Conservation (phyloP, 2,888 invertebrate genomes). For the Catocala nupta region DNA sequence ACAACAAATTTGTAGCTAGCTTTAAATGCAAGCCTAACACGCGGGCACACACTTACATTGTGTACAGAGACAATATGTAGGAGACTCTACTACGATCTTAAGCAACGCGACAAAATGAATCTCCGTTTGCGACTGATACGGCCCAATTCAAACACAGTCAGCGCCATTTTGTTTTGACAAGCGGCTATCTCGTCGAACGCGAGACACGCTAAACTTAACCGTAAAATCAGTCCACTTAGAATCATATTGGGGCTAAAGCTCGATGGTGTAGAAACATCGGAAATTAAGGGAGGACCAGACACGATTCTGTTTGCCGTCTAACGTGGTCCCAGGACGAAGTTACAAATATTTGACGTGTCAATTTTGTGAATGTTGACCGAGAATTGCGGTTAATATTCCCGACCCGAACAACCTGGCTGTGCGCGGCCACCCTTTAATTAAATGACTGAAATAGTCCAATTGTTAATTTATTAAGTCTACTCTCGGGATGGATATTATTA, state of each 20-base stretch:
- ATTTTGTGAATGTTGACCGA: constrained; percentile 88
- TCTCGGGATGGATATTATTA: constrained; percentile 60
- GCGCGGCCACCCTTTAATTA: constrained; percentile 82
- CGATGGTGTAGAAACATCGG: constrained; percentile 80
- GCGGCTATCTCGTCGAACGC: constrained; percentile 74
- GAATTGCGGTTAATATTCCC: constrained; percentile 87
- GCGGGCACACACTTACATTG: constrained; percentile 83
- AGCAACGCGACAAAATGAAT: constrained; percentile 87
- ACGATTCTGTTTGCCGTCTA: constrained; percentile 86
- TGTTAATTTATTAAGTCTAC: constrained; percentile 78
- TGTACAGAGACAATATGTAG: constrained; percentile 86
- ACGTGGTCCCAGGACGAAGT: constrained; percentile 87
- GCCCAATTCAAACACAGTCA: constrained; percentile 86
- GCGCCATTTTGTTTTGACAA: constrained; percentile 87
- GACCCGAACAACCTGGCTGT: constrained; percentile 78
- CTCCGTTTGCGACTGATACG: constrained; percentile 87
- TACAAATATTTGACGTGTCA: constrained; percentile 88
- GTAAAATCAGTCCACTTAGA: constrained; percentile 58
- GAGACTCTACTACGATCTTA: constrained; percentile 83
- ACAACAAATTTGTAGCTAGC: constrained; percentile 87
- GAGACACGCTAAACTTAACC: constrained; percentile 65
- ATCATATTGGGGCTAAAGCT: constrained; percentile 58
- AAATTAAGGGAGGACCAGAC: constrained; percentile 87
- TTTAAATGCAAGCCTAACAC: constrained; percentile 86
- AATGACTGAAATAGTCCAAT: constrained; percentile 83